phyloP scores from a whole-genome alignment of 2,888 invertebrate species.

The Kryphioiulus occultus region DNA sequence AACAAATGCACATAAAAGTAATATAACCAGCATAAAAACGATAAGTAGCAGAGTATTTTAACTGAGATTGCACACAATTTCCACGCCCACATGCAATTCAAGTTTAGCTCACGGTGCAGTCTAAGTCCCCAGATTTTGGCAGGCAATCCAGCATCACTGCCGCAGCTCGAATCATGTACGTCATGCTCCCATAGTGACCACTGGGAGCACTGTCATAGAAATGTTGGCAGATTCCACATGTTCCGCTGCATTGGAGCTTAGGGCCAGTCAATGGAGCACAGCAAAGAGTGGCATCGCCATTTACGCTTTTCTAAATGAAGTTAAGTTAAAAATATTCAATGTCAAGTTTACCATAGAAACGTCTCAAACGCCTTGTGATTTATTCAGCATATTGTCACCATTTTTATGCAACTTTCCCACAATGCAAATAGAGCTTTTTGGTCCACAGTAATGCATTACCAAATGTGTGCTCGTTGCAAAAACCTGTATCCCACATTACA shows the following conservation, averaged over 20 bases:
- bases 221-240: constrained; percentile 94
- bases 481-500: not conserved
- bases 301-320: constrained; percentile 40
- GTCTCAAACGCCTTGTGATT: not conserved
- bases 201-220: constrained; percentile 98
- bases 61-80: not conserved
- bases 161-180: constrained; percentile 87
- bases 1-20: not conserved
- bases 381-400: not conserved
- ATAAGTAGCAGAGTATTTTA: not conserved
- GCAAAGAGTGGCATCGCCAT: constrained; percentile 48
- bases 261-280: constrained; percentile 54
- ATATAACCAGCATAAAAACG: not conserved
- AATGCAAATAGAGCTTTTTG: too few relatives aligned
- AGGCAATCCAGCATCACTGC: constrained; percentile 75
- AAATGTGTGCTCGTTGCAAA: too few relatives aligned
- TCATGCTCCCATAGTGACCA: constrained; percentile 93
- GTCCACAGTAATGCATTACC: too few relatives aligned
- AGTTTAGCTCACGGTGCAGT: constrained; percentile 69
- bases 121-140: constrained; percentile 79
- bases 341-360: not conserved
- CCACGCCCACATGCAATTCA: not conserved
- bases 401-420: not conserved
- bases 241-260: constrained; percentile 81
- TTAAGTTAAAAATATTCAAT: constrained; percentile 44